These are phyloP conservation scores for Chinchilla lanigera DNA, from an alignment of 2,113 vertebrate genomes.

Conservation along the genomic window DNA sequence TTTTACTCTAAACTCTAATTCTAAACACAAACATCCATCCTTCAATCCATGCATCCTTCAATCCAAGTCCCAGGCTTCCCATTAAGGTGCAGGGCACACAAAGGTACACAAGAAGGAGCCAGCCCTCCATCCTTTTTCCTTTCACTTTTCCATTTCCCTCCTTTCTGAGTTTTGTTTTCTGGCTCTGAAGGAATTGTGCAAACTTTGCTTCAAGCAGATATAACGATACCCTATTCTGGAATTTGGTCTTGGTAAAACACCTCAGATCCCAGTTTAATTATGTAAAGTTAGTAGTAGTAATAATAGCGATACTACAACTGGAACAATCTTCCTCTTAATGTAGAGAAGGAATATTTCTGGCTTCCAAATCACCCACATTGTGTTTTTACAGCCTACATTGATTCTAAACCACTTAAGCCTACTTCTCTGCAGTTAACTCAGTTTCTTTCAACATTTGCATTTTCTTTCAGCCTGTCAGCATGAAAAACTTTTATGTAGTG, in stretches of 20 bases:
- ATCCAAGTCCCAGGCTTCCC: not conserved
- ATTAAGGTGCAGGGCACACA: not conserved
- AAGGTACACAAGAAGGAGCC: not conserved
- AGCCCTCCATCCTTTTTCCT: not conserved
- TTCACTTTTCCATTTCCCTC: not conserved
- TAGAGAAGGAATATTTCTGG: slow-evolving; percentile 38
- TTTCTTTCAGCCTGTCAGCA: slow-evolving; percentile 66
- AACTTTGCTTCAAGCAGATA: not conserved
- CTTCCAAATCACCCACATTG: not conserved
- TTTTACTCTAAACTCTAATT: slow-evolving; percentile 2
- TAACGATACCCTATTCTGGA: slow-evolving; percentile 11
- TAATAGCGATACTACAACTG: not conserved
- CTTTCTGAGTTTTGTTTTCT: not conserved
- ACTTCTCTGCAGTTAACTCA: not conserved
- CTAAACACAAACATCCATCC: not conserved
- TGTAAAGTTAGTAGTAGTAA: not conserved
- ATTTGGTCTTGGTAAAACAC: not conserved
- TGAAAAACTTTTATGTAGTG: slow-evolving; percentile 59
- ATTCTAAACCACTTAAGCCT: not conserved
- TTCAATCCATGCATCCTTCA: not conserved
- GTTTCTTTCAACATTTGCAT: slow-evolving; percentile 63
- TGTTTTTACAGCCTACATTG: not conserved
- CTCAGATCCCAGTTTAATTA: slow-evolving; percentile 56
- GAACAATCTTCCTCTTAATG: slow-evolving; percentile 49
- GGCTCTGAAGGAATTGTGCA: not conserved